phyloP scores from a whole-genome alignment of 2,797 vertebrate genomes.

The Philypnodon macrostomus region DNA sequence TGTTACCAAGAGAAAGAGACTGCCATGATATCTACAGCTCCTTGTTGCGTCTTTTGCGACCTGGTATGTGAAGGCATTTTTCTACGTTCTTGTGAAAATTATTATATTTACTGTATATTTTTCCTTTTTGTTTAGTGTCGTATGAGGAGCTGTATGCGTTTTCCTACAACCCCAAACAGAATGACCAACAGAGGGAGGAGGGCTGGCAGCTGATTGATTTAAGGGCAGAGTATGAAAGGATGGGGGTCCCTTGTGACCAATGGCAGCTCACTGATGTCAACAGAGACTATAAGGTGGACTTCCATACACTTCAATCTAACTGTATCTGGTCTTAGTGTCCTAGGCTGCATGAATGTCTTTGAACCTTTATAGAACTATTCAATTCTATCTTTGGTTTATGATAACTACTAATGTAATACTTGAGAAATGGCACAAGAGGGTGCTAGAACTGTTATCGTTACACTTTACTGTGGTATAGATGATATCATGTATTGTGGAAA shows the following conservation, averaged over 20 bases:
- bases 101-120: background rate
- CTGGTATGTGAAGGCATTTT: constrained; percentile 74
- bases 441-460: background rate
- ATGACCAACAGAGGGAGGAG: constrained; percentile 85
- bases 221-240: constrained; percentile 87
- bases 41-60: constrained; percentile 86
- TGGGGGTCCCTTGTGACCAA: constrained; percentile 90
- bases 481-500: too few relatives aligned
- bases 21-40: constrained; percentile 98
- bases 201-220: constrained; percentile 94
- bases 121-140: constrained; percentile 61
- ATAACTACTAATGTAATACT: too few relatives aligned
- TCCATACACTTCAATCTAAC: background rate
- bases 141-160: constrained; percentile 95
- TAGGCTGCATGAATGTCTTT: too few relatives aligned
- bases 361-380: too few relatives aligned
- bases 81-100: background rate
- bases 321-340: too few relatives aligned
- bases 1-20: constrained; percentile 91
- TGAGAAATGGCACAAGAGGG: constrained; percentile 14
- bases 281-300: constrained; percentile 86
- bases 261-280: constrained; percentile 96
- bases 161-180: constrained; percentile 97
- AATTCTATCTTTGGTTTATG: too few relatives aligned
- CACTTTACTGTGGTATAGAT: too few relatives aligned